Conservation (phyloP, 2,113 vertebrate genomes). For the Mola mola region DNA sequence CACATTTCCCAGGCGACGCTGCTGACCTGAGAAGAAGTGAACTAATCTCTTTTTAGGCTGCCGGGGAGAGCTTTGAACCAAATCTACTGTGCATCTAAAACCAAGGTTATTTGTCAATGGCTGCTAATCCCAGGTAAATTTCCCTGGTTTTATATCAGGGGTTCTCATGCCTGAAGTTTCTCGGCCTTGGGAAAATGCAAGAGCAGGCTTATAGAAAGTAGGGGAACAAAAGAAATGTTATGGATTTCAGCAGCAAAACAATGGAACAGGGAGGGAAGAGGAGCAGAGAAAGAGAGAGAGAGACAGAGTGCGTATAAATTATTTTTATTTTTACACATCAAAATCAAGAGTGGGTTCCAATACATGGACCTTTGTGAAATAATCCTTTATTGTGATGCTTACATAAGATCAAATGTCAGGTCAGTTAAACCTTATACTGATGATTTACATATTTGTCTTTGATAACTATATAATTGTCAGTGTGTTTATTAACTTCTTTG, state of each 20-base stretch:
- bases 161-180: conserved; percentile 87
- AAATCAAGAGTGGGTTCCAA: conserved; percentile 7
- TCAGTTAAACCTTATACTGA: not conserved
- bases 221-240: conserved; percentile 82
- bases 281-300: not conserved
- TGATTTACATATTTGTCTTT: not conserved
- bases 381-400: conserved; percentile 3
- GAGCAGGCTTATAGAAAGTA: conserved; percentile 66
- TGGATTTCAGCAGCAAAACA: conserved; percentile 78
- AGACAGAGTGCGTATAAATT: conserved; percentile 29
- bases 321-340: conserved; percentile 33
- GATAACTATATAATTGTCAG: not conserved
- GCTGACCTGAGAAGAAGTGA: conserved; percentile 88
- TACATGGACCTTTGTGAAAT: conserved; percentile 12
- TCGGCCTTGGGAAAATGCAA: conserved; percentile 83
- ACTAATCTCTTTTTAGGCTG: conserved; percentile 89
- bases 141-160: conserved; percentile 86
- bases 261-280: conserved; percentile 42
- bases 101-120: conserved; percentile 89
- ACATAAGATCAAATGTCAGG: not conserved
- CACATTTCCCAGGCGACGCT: conserved; percentile 85
- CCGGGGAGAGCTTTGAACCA: conserved; percentile 86
- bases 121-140: conserved; percentile 88
- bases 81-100: conserved; percentile 88
- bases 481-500: too few species aligned